phyloP scores from a whole-genome alignment of 1,140 invertebrate genomes.

The Sinella curviseta region DNA sequence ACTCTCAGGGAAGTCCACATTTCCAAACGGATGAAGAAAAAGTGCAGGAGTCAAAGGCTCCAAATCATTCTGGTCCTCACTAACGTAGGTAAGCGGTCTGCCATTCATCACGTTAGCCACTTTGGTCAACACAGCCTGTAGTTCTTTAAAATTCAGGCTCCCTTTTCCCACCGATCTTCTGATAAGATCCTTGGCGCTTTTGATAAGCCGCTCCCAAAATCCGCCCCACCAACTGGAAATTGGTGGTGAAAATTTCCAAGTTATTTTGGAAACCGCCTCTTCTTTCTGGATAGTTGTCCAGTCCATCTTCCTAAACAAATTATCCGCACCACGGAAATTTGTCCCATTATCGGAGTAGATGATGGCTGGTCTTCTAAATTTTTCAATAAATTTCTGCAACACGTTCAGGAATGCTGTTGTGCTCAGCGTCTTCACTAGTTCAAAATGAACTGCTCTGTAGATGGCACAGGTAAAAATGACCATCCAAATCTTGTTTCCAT shows the following conservation, averaged over 20 bases:
- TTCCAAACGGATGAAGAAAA: neutral
- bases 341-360: constrained; percentile 51
- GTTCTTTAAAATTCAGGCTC: constrained; percentile 50
- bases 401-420: constrained; percentile 45
- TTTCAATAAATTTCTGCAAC: constrained; percentile 46
- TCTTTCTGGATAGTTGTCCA: constrained; percentile 42
- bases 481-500: constrained; percentile 14
- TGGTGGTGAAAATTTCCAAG: constrained; percentile 53
- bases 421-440: constrained; percentile 42
- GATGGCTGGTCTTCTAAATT: constrained; percentile 37
- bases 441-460: constrained; percentile 49
- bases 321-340: no score
- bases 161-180: constrained; percentile 49
- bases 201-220: constrained; percentile 54
- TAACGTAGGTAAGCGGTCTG: constrained; percentile 52
- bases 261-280: constrained; percentile 37
- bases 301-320: constrained; percentile 41
- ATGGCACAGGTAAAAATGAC: constrained; percentile 53
- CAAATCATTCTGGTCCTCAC: constrained; percentile 48
- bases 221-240: no score
- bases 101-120: constrained; percentile 52
- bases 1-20: neutral
- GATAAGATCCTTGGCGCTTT: constrained; percentile 51
- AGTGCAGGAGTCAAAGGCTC: no score
- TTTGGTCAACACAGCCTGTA: constrained; percentile 52